A percentile compares a stretch with the other conserved stretches of the same genome.
Conservation (phyloP, 1,140 invertebrate species). For the Trachymyrmex septentrionalis region DNA sequence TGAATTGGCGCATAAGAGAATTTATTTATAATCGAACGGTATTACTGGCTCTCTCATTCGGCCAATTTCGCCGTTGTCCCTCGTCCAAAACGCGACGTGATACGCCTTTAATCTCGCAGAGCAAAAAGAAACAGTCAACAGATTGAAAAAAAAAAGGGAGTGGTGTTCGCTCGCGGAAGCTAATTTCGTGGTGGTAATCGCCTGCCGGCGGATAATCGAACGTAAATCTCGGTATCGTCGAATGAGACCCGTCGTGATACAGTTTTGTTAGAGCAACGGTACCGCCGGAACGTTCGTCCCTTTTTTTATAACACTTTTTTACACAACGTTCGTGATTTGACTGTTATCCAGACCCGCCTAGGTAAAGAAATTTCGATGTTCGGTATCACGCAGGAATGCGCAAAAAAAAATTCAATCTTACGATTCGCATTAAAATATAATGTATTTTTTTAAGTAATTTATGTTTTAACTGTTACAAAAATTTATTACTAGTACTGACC, state of each 20-base stretch:
- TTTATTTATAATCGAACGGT: slow-evolving; percentile 66
- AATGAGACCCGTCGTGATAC: slow-evolving; percentile 62
- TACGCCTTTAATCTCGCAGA: slow-evolving; percentile 34
- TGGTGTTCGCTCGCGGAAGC: slow-evolving; percentile 10
- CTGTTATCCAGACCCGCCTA: neutral
- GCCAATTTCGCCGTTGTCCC: neutral
- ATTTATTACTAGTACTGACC: too few species aligned
- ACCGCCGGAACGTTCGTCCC: slow-evolving; percentile 43
- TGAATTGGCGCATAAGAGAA: neutral
- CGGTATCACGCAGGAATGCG: slow-evolving; percentile 40
- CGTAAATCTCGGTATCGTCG: slow-evolving; percentile 53
- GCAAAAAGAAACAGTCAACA: slow-evolving; percentile 20
- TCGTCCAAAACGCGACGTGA: slow-evolving; percentile 23
- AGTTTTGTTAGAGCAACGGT: slow-evolving; percentile 70
- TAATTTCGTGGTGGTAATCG: slow-evolving; percentile 63
- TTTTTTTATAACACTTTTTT: slow-evolving; percentile 57
- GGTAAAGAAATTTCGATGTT: slow-evolving; percentile 10
- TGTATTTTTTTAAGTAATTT: neutral
- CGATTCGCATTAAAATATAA: slow-evolving; percentile 5
- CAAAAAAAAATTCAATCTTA: slow-evolving; percentile 15
- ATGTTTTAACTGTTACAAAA: neutral
- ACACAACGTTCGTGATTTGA: neutral
- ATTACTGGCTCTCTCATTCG: slow-evolving; percentile 20
- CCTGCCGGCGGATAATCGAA: slow-evolving; percentile 13
- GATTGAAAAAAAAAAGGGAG: slow-evolving; percentile 12